These are phyloP conservation scores for Sarcoramphus papa DNA, from an alignment of 2,797 vertebrate species.

Conservation along the genomic window DNA sequence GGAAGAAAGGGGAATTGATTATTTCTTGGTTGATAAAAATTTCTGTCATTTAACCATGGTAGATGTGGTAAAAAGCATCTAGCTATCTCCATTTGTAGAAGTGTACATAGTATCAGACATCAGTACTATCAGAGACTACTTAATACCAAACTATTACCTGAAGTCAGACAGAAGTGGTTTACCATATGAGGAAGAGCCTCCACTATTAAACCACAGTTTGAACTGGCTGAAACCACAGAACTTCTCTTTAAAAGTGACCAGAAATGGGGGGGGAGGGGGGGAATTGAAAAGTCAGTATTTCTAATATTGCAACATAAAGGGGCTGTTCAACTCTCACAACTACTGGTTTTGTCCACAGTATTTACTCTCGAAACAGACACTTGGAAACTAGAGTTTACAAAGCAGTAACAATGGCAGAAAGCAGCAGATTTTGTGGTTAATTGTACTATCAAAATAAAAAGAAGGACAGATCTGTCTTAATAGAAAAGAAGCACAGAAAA, in stretches of 20 bases:
- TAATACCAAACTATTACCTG: neutral
- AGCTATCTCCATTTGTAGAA: neutral
- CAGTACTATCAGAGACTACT: neutral
- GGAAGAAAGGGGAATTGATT: neutral
- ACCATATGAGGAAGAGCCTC: neutral
- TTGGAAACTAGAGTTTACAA: neutral
- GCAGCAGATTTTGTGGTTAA: neutral
- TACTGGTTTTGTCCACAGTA: neutral
- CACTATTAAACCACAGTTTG: neutral
- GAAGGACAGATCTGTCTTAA: neutral
- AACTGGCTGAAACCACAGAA: neutral
- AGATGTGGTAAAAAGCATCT: neutral
- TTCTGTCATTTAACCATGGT: neutral
- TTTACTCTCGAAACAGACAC: neutral
- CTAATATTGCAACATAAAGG: neutral
- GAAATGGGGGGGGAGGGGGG: neutral
- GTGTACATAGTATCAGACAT: neutral
- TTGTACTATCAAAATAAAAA: neutral
- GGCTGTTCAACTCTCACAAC: neutral
- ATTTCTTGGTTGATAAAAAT: neutral
- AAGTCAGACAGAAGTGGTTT: neutral
- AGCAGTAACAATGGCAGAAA: neutral
- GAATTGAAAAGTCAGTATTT: neutral
- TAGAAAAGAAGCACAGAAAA: neutral
- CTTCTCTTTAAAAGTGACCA: neutral